A percentile compares a stretch with the other conserved stretches of the same genome.
Evolutionary conservation across 2,888 invertebrate species (phyloP).

Genomic region (Hemicrepidius hirtus): DNA sequence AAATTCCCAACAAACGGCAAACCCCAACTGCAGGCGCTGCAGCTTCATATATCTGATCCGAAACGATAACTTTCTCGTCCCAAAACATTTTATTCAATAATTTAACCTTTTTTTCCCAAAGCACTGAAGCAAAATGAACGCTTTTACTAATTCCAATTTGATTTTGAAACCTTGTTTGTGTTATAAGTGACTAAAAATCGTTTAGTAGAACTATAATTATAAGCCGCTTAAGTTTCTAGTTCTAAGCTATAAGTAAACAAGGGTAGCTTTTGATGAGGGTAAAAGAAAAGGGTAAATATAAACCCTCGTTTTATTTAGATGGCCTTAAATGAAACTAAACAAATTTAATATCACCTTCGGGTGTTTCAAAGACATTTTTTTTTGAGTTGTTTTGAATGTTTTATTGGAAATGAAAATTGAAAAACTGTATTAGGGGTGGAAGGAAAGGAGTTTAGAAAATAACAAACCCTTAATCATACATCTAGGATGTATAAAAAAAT

Average conservation of each 20-base stretch:
- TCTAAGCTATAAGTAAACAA: neutral
- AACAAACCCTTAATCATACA: too few species aligned
- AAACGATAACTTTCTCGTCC: neutral
- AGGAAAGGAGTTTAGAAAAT: too few species aligned
- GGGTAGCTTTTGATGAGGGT: slow-evolving; percentile 3
- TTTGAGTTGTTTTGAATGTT: too few species aligned
- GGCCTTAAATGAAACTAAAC: neutral
- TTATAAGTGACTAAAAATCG: slow-evolving; percentile 6
- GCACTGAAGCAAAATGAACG: neutral
- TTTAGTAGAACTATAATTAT: slow-evolving; percentile 15
- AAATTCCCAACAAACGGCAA: slow-evolving; percentile 19
- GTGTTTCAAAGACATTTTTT: too few species aligned
- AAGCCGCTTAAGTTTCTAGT: slow-evolving; percentile 4
- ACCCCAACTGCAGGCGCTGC: slow-evolving; percentile 1
- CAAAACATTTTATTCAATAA: neutral
- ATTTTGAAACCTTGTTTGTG: neutral
- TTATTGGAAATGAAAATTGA: too few species aligned
- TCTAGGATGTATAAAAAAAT: neutral
- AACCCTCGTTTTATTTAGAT: neutral
- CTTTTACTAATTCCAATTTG: neutral
- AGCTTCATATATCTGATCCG: slow-evolving; percentile 6
- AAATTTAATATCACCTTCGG: too few species aligned
- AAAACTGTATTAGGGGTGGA: too few species aligned
- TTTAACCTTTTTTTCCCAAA: neutral
- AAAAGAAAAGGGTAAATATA: neutral